These are phyloP conservation scores for Phycodurus eques DNA, from an alignment of 2,113 vertebrate genomes.

Conservation along the genomic window DNA sequence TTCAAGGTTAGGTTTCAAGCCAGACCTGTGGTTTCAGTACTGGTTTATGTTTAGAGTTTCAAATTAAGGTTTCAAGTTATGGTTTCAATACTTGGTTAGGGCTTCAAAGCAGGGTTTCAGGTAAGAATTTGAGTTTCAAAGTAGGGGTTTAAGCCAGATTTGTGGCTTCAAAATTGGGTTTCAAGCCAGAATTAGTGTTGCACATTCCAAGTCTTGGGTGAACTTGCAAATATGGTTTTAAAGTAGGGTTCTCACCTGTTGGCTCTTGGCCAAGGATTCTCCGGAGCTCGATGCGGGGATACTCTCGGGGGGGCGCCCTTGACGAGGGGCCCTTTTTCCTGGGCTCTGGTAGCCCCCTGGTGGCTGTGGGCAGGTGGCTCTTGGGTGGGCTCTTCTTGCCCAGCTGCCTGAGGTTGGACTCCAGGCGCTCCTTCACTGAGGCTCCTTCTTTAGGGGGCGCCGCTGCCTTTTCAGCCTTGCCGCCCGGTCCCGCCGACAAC, in stretches of 20 bases:
- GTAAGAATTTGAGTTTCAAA: too few relatives aligned
- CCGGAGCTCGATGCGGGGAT: constrained; percentile 36
- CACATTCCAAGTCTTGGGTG: neutral
- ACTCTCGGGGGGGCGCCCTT: constrained; percentile 13
- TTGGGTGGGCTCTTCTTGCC: constrained; percentile 58
- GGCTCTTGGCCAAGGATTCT: constrained; percentile 30
- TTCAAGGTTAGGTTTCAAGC: neutral
- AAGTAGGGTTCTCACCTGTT: constrained; percentile 5
- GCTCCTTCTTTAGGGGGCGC: constrained; percentile 24
- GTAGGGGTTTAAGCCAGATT: too few relatives aligned
- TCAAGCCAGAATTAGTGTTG: neutral
- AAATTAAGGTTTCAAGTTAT: too few relatives aligned
- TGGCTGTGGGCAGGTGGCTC: constrained; percentile 38
- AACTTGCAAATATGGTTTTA: neutral
- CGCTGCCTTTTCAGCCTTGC: constrained; percentile 29
- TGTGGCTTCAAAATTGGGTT: too few relatives aligned
- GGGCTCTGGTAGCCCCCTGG: constrained; percentile 18
- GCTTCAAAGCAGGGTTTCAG: neutral
- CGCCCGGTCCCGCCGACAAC: constrained; percentile 28
- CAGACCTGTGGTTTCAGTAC: neutral
- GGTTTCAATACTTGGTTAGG: neutral
- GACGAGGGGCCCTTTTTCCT: constrained; percentile 39
- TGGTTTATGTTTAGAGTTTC: neutral
- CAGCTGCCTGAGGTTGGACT: constrained; percentile 63
- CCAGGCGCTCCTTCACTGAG: constrained; percentile 56